These are phyloP conservation scores for Terrapene triunguis DNA, from an alignment of 2,113 vertebrate genomes.

Conservation along the genomic window DNA sequence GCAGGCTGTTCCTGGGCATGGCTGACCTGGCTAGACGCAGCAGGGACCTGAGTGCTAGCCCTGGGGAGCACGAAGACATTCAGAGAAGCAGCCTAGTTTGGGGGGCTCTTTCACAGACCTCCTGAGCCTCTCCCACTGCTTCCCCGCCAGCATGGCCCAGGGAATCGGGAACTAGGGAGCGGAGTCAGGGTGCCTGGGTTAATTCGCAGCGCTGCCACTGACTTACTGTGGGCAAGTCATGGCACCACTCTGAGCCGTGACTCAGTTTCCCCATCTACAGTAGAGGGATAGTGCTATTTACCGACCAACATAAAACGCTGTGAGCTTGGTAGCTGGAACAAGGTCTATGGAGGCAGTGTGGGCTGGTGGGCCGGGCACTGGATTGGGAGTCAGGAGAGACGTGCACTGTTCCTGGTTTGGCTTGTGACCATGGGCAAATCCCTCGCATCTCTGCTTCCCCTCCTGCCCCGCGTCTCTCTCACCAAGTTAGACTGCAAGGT, in stretches of 20 bases:
- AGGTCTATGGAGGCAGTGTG: not conserved
- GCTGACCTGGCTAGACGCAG: not conserved
- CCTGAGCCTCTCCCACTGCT: no score
- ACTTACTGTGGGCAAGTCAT: not conserved
- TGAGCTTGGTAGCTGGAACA: no score
- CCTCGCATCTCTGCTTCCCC: not conserved
- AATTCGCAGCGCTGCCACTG: not conserved
- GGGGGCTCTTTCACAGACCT: not conserved
- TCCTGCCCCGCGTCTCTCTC: no score
- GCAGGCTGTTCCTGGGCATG: not conserved
- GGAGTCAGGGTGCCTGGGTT: not conserved
- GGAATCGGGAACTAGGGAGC: not conserved
- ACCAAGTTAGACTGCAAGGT: no score
- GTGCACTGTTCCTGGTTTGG: not conserved
- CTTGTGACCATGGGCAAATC: not conserved
- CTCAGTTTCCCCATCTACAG: not conserved
- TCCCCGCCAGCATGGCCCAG: no score
- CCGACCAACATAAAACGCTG: not conserved
- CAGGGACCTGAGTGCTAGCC: not conserved
- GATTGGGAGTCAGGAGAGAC: not conserved
- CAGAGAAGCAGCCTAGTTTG: not conserved
- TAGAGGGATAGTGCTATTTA: not conserved
- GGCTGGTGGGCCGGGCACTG: not conserved
- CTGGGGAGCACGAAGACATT: not conserved
- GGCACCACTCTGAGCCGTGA: not conserved